Percentiles rank a stretch among this genome's conserved stretches.
phyloP scores from a whole-genome alignment of 2,113 vertebrate genomes.

The Pandion haliaetus region DNA sequence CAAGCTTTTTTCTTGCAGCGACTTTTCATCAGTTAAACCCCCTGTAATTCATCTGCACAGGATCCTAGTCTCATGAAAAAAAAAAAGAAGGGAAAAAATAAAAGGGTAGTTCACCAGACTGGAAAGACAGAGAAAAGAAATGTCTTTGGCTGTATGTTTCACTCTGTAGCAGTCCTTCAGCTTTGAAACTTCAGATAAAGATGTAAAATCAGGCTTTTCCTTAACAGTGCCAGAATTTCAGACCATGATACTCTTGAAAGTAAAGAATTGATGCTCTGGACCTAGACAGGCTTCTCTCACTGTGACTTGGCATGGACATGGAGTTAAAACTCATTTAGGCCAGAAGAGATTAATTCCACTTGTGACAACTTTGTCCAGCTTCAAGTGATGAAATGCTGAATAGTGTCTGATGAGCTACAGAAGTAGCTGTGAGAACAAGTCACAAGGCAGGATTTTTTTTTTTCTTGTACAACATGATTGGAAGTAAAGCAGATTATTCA shows the following conservation, averaged over 20 bases:
- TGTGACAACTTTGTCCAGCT: not conserved
- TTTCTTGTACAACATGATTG: not conserved
- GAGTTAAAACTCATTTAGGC: not conserved
- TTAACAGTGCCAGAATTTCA: not conserved
- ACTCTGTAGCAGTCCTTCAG: not conserved
- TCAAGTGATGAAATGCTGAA: not conserved
- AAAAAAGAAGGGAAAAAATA: fast-evolving
- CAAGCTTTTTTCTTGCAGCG: not conserved
- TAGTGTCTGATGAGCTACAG: not conserved
- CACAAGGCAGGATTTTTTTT: not conserved
- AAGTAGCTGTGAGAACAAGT: not conserved
- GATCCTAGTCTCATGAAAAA: not conserved
- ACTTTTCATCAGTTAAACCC: not conserved
- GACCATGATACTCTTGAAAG: not conserved
- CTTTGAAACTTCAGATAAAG: not conserved
- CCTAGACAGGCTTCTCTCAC: not conserved
- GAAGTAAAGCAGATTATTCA: not conserved
- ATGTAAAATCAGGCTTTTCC: not conserved
- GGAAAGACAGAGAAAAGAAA: not conserved
- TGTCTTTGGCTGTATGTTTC: not conserved
- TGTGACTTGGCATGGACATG: not conserved
- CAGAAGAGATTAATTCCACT: not conserved
- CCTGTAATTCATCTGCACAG: not conserved
- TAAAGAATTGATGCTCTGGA: not conserved
- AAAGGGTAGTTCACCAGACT: not conserved